Percentiles rank a stretch among this genome's conserved stretches.
These are phyloP conservation scores for Hypena proboscidalis DNA, from an alignment of 2,888 invertebrate species.

Conservation along the genomic window DNA sequence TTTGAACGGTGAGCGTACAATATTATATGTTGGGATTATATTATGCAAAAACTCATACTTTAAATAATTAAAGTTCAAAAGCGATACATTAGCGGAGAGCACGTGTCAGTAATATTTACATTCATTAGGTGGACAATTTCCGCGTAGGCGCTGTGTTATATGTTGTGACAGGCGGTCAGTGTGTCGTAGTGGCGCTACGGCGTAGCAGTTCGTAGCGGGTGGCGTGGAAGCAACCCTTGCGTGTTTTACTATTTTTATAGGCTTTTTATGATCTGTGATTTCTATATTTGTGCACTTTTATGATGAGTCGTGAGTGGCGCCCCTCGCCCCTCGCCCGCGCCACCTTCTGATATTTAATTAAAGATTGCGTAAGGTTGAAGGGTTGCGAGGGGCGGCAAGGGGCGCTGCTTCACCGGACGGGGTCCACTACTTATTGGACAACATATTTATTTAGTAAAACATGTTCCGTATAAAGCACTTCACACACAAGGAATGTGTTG, in stretches of 20 bases:
- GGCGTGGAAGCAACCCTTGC: constrained; percentile 29
- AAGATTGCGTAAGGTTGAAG: constrained; percentile 48
- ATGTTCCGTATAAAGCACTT: constrained; percentile 15
- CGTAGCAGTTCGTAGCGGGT: constrained; percentile 13
- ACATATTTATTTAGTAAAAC: constrained; percentile 43
- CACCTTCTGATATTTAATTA: constrained; percentile 51
- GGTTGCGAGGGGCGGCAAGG: too few species aligned
- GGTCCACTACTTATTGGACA: constrained; percentile 24
- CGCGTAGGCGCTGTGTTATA: too few species aligned
- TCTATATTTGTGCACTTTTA: constrained; percentile 57
- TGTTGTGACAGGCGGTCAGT: neutral
- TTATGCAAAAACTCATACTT: too few species aligned
- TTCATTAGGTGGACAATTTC: too few species aligned
- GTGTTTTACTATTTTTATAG: constrained; percentile 45
- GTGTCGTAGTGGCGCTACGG: constrained; percentile 15
- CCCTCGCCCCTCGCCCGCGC: too few species aligned
- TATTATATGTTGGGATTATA: too few species aligned
- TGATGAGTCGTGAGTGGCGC: constrained; percentile 39
- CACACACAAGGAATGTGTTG: constrained; percentile 1
- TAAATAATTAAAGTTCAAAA: too few species aligned
- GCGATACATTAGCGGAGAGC: too few species aligned
- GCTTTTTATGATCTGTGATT: constrained; percentile 61
- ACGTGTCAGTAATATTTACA: too few species aligned
- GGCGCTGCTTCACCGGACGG: neutral
- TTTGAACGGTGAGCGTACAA: too few species aligned